Evolutionary conservation across 2,797 vertebrate species (phyloP).

Genomic region (Enteromius unitaeniatus): DNA sequence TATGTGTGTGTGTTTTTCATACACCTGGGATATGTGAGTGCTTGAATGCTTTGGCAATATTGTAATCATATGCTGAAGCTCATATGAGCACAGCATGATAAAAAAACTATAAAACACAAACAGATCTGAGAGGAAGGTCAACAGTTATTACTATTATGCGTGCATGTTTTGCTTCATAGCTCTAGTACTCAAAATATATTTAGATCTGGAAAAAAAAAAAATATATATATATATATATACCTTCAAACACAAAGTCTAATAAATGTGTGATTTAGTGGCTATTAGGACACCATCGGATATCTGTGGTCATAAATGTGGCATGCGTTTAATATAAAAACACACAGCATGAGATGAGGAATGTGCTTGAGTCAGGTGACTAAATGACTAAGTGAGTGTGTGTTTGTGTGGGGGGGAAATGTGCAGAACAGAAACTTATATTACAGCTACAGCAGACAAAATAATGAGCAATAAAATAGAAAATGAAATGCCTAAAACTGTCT

Average conservation of each 20-base stretch:
- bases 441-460: background rate
- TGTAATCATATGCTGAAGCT: background rate
- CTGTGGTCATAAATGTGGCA: background rate
- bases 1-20: background rate
- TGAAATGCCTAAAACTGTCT: background rate
- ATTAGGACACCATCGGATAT: background rate
- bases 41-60: constrained; percentile 13
- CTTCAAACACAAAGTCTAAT: background rate
- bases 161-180: background rate
- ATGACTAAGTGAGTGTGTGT: background rate
- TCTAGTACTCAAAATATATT: background rate
- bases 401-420: too few species aligned
- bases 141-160: background rate
- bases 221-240: background rate
- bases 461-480: background rate
- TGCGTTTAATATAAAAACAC: background rate
- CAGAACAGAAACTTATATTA: background rate
- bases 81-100: constrained; percentile 9
- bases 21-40: background rate
- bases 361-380: background rate
- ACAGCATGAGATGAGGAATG: background rate
- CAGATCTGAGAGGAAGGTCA: constrained; percentile 1
- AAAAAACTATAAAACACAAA: background rate
- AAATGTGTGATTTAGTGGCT: background rate
- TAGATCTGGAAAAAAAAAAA: constrained; percentile 11